Percentiles rank a stretch among this genome's conserved stretches.
phyloP scores from a whole-genome alignment of 2,888 invertebrate genomes.

The Parapristionchus giblindavisi region DNA sequence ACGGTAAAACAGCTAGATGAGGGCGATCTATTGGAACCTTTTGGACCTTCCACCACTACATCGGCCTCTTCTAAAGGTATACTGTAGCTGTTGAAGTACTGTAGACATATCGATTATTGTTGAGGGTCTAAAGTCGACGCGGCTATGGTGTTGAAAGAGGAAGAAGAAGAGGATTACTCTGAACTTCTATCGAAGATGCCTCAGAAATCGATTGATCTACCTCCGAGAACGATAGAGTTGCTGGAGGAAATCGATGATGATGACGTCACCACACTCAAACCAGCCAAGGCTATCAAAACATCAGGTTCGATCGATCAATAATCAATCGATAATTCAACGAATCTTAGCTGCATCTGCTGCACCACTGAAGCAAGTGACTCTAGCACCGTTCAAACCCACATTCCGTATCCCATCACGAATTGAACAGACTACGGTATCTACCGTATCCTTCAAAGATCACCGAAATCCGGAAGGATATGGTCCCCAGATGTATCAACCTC shows the following conservation, averaged over 20 bases:
- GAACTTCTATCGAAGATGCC: constrained; percentile 14
- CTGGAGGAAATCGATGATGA: constrained; percentile 14
- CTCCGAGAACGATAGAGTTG: not conserved
- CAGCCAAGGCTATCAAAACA: not conserved
- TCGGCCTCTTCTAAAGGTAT: constrained; percentile 15
- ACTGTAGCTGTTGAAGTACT: not conserved
- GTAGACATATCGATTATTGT: not conserved
- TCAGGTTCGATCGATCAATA: not conserved
- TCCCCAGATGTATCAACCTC: constrained; percentile 7
- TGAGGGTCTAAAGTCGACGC: constrained; percentile 16
- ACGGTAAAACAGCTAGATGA: constrained; percentile 19
- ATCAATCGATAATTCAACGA: not conserved
- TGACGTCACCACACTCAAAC: constrained; percentile 1
- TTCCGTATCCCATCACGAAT: constrained; percentile 1
- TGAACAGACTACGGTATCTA: not conserved
- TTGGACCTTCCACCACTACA: too few relatives aligned
- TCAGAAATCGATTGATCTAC: too few relatives aligned
- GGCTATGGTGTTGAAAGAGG: constrained; percentile 3
- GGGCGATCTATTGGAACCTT: constrained; percentile 11
- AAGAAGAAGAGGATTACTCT: constrained; percentile 26
- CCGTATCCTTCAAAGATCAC: not conserved
- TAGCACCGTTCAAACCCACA: constrained; percentile 26
- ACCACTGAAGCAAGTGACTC: constrained; percentile 24
- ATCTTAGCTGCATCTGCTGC: not conserved
- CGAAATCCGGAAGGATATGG: constrained; percentile 28